Percentiles rank a stretch among this genome's conserved stretches.
These are phyloP conservation scores for Coluber constrictor DNA, from an alignment of 2,797 vertebrate species.

Conservation along the genomic window DNA sequence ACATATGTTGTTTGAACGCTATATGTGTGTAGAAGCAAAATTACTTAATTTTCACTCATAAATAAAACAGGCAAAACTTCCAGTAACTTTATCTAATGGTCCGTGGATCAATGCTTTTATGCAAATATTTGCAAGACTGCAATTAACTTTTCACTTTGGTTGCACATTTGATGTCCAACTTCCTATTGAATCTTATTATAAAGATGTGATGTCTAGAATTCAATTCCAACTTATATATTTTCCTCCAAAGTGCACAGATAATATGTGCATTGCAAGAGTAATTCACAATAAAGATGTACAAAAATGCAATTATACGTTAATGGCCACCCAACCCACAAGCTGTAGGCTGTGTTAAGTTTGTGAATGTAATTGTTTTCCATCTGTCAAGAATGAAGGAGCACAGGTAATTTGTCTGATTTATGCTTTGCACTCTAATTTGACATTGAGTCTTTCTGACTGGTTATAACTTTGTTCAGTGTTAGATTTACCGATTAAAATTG, in stretches of 20 bases:
- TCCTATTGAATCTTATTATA: conserved; percentile 63
- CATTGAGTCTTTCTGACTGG: conserved; percentile 52
- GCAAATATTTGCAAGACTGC: conserved; percentile 69
- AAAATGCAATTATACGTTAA: conserved; percentile 49
- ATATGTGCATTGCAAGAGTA: conserved; percentile 48
- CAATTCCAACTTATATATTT: conserved; percentile 59
- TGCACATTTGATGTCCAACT: conserved; percentile 71
- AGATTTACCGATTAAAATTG: conserved; percentile 51
- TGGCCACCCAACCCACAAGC: conserved; percentile 45
- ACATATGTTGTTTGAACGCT: conserved; percentile 67
- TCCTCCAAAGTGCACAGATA: conserved; percentile 42
- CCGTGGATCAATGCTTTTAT: conserved; percentile 77
- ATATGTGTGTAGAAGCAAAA: conserved; percentile 65
- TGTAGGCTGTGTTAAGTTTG: conserved; percentile 7
- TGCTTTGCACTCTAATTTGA: conserved; percentile 60
- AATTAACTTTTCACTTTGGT: conserved; percentile 77
- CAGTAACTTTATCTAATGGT: conserved; percentile 77
- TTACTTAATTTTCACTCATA: conserved; percentile 72
- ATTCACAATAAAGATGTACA: conserved; percentile 44
- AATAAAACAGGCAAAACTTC: conserved; percentile 72
- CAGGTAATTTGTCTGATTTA: conserved; percentile 56
- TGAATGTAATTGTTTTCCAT: conserved; percentile 36
- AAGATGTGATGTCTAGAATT: conserved; percentile 54
- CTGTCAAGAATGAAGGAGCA: conserved; percentile 44
- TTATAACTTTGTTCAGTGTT: conserved; percentile 55